Evolutionary conservation across 2,888 invertebrate species (phyloP), one percentile per base, ranked within the genome.

Genomic region (Callimorpha dominula): DNA sequence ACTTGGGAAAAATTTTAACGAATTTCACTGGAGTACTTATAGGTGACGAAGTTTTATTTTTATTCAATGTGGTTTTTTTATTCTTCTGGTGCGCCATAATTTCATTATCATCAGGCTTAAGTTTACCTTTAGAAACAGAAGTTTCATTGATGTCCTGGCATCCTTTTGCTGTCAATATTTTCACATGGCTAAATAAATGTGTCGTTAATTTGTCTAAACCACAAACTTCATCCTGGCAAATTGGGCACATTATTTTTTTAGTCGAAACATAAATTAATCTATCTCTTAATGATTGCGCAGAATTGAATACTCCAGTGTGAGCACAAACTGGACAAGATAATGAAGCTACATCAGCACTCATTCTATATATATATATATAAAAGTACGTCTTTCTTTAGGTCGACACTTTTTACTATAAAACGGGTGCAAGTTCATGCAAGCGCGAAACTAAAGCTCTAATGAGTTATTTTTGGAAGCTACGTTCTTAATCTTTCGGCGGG

Each of bases 121-220:
- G 57, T 84, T 86, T 86, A 75, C 75, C 83, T 82, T 83, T 85
- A 46, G 67, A 74, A 14, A 83, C 80, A 65, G 64, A 65, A 52
- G 68, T 73, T 74, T 81, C 80, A 73, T 81, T 83, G 79, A 85
- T 87, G 81, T 83, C 85, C 75, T 76, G 50, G 66, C 68, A 75
- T 71, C 78, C 85, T 81, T 86, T 91, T 74, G 84, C 82, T 68
- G 86, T 80, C 79, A 91, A 80, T 73, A 96, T 87, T 81, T 93
- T 93, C 7, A 97, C 96, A 88, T 98, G 98, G 75, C 97, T 97
- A 87, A 98, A 98, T 80, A 98, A 94, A 91, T 98, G 98, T 86
- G 98, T 98, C 0, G 98, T 98, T 69, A 98, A 94, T 93, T 98
- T 98, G 90, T 98, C 98, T 79, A 98, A 96, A 1, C 98, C 98